A percentile compares a stretch with the other conserved stretches of the same genome.
phyloP scores from a whole-genome alignment of 2,888 invertebrate species.

The Bellardia pandia region DNA sequence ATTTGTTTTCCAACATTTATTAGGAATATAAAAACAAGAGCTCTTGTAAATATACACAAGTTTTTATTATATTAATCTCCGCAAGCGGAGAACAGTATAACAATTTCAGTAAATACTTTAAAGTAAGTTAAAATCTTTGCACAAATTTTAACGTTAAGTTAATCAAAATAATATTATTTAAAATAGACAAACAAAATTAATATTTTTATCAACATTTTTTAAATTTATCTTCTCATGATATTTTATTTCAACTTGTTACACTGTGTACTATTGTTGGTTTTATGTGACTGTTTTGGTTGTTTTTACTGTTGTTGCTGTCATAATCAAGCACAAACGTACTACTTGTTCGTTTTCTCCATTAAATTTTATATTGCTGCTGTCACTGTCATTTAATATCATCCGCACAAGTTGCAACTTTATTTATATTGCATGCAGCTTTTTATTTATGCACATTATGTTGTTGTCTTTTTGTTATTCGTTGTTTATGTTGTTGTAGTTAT shows the following conservation, averaged over 20 bases:
- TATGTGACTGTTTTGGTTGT: conserved; percentile 15
- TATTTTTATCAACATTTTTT: background rate
- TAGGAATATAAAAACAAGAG: conserved; percentile 51
- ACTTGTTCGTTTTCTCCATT: conserved; percentile 40
- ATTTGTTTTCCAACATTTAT: conserved; percentile 58
- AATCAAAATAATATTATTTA: background rate
- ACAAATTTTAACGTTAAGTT: background rate
- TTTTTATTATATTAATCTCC: conserved; percentile 21
- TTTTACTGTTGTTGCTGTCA: conserved; percentile 5
- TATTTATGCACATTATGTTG: conserved; percentile 79
- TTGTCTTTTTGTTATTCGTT: conserved; percentile 39
- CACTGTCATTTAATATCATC: conserved; percentile 71
- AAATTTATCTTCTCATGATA: background rate
- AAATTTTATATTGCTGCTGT: conserved; percentile 63
- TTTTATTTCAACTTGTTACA: background rate
- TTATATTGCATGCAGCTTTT: conserved; percentile 75
- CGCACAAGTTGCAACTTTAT: conserved; percentile 75
- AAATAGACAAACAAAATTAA: background rate
- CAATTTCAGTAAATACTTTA: background rate
- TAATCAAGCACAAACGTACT: conserved; percentile 25
- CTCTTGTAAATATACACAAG: conserved; percentile 19
- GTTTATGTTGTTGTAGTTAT: background rate
- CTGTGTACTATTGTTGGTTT: conserved; percentile 13
- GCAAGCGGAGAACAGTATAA: background rate
- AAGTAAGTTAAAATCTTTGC: background rate